Evolutionary conservation across 1,140 invertebrate species (phyloP), one percentile per base, ranked within the genome.

Genomic region (Anastrepha obliqua): DNA sequence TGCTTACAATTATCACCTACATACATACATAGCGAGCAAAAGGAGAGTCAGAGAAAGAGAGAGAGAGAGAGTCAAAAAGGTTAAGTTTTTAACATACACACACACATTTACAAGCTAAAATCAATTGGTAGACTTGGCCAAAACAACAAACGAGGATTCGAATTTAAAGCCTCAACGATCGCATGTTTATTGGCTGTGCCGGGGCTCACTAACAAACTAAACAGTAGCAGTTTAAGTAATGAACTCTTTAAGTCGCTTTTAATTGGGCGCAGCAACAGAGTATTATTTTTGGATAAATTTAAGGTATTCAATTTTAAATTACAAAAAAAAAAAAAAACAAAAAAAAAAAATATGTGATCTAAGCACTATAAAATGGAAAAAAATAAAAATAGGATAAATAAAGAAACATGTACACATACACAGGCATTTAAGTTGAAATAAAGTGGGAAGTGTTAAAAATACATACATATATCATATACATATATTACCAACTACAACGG

Each of bases 241-340:
- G 89, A 92, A 92, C 90, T 89, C 91, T 91, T 92, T 92, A 91
- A 92, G 91, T 90, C 91, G 90, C 89, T 91, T 92, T 92, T 92
- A 92, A 92, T 92, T 91, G 92, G 90, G 91, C 89, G 90, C 67
- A 89, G 74, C 47, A 20, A 88, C 74, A 7, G 51, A 44, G 51
- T 81, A 81, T 81, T 51, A 55, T 81, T 81, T 81, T 81, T 47
- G 20, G n/a, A 81, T 81, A 81, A 81, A 55, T 85, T 86, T 86
- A 15, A 85, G 15, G 59, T 88, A 70, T 70, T 64, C 55, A 8
- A 15, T 59, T 44, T 58, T 6, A 42, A 11, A 58, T 55, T 65
- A 47, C 62, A 70, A 70, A 13, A 86, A 86, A 86, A 86, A 86
- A 86, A 29, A 29, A 29, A 29, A 29, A 29, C 29, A 29, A 29